These are phyloP conservation scores for Oceanodroma leucorhoa DNA, from an alignment of 2,797 vertebrate genomes.

Conservation along the genomic window DNA sequence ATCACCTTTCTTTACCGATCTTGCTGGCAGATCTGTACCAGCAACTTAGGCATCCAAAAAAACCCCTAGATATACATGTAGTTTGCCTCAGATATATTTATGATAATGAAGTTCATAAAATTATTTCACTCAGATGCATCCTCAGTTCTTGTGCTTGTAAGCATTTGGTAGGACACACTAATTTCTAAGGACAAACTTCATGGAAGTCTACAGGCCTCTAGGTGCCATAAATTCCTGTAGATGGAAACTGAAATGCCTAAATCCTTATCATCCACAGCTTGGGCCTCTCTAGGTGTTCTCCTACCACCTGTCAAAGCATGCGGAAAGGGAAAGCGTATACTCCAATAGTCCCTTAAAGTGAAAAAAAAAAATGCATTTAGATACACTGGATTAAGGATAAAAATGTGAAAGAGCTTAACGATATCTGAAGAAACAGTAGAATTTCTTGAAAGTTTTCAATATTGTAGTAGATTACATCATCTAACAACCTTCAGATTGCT, in stretches of 20 bases:
- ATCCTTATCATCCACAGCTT: neutral
- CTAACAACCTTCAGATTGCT: neutral
- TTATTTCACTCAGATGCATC: neutral
- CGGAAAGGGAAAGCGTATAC: neutral
- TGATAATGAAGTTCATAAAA: neutral
- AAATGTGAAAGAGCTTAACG: neutral
- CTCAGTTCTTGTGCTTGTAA: neutral
- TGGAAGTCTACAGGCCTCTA: neutral
- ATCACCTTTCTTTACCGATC: neutral
- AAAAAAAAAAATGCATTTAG: neutral
- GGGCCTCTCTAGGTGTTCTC: neutral
- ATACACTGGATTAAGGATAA: neutral
- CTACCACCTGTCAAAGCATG: neutral
- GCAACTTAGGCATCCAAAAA: neutral
- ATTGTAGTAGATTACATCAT: neutral
- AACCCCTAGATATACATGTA: accelerated
- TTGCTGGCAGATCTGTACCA: neutral
- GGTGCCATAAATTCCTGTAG: neutral
- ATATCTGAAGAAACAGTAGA: neutral
- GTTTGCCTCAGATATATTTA: neutral
- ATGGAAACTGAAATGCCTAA: neutral
- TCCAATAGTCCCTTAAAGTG: neutral
- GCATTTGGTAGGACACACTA: neutral
- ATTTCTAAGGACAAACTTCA: neutral
- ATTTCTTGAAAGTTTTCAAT: neutral